phyloP scores from a whole-genome alignment of 1,140 invertebrate genomes.

The Metopolophium dirhodum region DNA sequence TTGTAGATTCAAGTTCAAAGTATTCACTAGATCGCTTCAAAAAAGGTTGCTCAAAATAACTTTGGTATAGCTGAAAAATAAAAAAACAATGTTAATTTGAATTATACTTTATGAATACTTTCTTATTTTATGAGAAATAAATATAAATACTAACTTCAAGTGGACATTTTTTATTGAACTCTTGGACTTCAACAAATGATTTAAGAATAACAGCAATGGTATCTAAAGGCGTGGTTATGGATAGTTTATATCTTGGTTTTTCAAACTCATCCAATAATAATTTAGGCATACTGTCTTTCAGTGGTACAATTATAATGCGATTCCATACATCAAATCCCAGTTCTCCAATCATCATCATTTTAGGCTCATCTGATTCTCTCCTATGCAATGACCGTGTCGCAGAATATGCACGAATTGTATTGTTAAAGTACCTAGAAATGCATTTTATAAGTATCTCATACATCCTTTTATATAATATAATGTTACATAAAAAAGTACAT shows the following conservation, averaged over 20 bases:
- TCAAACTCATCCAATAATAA: conserved; percentile 80
- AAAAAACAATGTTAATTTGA: conserved; percentile 57
- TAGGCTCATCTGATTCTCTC: conserved; percentile 72
- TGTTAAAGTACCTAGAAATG: conserved; percentile 76
- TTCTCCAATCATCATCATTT: conserved; percentile 90
- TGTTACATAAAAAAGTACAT: conserved; percentile 61
- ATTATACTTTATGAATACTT: neutral
- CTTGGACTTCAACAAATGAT: conserved; percentile 82
- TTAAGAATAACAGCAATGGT: conserved; percentile 83
- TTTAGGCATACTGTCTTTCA: conserved; percentile 75
- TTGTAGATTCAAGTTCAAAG: conserved; percentile 81
- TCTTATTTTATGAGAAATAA: neutral
- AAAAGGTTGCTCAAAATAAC: conserved; percentile 86
- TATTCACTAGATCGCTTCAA: conserved; percentile 81
- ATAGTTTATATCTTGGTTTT: conserved; percentile 73
- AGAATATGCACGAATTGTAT: conserved; percentile 84
- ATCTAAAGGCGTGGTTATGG: conserved; percentile 69
- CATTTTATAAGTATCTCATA: neutral
- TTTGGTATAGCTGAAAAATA: conserved; percentile 79
- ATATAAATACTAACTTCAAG: conserved; percentile 65
- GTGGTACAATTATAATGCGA: conserved; percentile 79
- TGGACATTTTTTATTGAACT: conserved; percentile 70
- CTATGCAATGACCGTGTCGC: conserved; percentile 90
- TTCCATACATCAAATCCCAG: conserved; percentile 84
- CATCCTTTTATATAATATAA: neutral